A percentile compares a stretch with the other conserved stretches of the same genome.
phyloP scores from a whole-genome alignment of 92 coral and sea anemone species.

The Epizoanthus fatuus region DNA sequence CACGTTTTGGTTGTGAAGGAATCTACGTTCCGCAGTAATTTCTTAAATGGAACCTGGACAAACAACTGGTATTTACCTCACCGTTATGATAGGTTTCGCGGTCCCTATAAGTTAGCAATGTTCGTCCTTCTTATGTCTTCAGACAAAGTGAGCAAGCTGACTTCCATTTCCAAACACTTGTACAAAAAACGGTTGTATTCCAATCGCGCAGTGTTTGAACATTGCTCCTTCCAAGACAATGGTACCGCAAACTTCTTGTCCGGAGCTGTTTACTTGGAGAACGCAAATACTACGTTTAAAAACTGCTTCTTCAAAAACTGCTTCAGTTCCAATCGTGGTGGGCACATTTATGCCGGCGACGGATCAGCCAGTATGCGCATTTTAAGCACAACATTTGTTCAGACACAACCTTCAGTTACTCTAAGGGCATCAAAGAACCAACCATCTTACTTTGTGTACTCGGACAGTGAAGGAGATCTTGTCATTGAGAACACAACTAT shows the following conservation, averaged over 20 bases:
- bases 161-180: background rate
- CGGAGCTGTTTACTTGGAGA: background rate
- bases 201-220: background rate
- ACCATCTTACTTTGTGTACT: too few species aligned
- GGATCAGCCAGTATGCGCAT: too few species aligned
- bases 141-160: background rate
- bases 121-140: background rate
- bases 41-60: background rate
- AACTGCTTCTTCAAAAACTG: conserved; percentile 1
- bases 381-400: background rate
- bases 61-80: background rate
- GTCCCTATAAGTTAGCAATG: background rate
- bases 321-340: background rate
- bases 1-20: background rate
- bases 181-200: background rate
- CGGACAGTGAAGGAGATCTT: too few species aligned
- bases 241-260: background rate
- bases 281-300: background rate
- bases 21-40: background rate
- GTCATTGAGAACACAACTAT: too few species aligned
- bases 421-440: too few species aligned
- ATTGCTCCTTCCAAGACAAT: background rate
- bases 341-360: background rate
- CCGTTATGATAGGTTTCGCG: background rate
- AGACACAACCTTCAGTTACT: background rate